Percentiles rank a stretch among this genome's conserved stretches.
Conservation (phyloP, 2,888 invertebrate genomes). For the Nycteola revayana region DNA sequence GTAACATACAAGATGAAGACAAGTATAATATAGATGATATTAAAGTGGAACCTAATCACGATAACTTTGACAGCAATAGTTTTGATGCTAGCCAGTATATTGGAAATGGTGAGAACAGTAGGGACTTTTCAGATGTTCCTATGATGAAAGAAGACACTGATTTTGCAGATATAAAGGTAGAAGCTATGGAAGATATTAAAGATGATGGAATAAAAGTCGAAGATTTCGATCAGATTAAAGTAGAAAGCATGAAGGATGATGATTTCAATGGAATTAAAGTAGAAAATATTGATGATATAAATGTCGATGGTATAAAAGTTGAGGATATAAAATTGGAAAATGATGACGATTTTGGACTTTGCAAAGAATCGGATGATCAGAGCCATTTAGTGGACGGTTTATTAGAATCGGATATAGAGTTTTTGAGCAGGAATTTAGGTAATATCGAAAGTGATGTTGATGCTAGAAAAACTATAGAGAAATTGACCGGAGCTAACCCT, state of each 20-base stretch:
- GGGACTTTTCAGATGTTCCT: conserved; percentile 64
- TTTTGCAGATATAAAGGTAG: conserved; percentile 73
- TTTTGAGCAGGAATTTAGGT: conserved; percentile 72
- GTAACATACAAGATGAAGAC: conserved; percentile 55
- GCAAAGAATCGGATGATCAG: conserved; percentile 64
- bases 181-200: conserved; percentile 74
- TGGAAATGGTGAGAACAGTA: conserved; percentile 55
- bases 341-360: conserved; percentile 63
- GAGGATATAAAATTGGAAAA: conserved; percentile 72
- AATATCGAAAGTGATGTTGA: conserved; percentile 78
- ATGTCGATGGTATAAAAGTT: conserved; percentile 64
- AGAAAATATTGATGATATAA: conserved; percentile 65
- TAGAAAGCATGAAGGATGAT: conserved; percentile 68
- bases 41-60: conserved; percentile 61
- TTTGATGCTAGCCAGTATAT: conserved; percentile 69
- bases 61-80: conserved; percentile 59
- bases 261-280: conserved; percentile 66
- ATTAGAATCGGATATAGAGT: conserved; percentile 75
- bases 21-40: conserved; percentile 61
- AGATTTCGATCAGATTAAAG: conserved; percentile 67
- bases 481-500: conserved; percentile 72
- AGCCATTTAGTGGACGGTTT: conserved; percentile 70
- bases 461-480: conserved; percentile 77
- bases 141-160: conserved; percentile 67
- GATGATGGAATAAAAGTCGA: conserved; percentile 70